Evolutionary conservation across 2,797 vertebrate species (phyloP).

Genomic region (Pagetopsis macropterus): DNA sequence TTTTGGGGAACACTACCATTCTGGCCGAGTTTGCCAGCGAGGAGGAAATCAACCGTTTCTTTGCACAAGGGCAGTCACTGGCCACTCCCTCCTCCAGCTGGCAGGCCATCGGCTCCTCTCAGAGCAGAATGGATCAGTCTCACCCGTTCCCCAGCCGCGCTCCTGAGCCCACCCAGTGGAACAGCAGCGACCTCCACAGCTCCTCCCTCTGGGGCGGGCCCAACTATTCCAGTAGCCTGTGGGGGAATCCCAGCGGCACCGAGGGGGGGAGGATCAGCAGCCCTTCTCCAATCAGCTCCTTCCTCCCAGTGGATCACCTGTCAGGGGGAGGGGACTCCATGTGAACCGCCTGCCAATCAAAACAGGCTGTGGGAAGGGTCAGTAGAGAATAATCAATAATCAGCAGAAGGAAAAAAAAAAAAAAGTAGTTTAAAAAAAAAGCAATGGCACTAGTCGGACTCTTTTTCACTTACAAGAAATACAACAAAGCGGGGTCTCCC

Average conservation of each 20-base stretch:
- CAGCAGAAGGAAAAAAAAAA: slow-evolving; percentile 75
- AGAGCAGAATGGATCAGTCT: slow-evolving; percentile 93
- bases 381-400: slow-evolving; percentile 79
- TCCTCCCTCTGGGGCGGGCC: slow-evolving; percentile 96
- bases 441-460: slow-evolving; percentile 93
- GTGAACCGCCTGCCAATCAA: slow-evolving; percentile 81
- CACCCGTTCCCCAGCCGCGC: slow-evolving; percentile 92
- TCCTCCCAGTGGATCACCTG: slow-evolving; percentile 98
- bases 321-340: slow-evolving; percentile 94
- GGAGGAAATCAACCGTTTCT: slow-evolving; percentile 99
- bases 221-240: slow-evolving; percentile 98
- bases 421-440: slow-evolving; percentile 67
- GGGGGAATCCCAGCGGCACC: slow-evolving; percentile 90
- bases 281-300: slow-evolving; percentile 94
- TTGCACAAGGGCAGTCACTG: slow-evolving; percentile 99
- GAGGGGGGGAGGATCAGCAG: slow-evolving; percentile 91
- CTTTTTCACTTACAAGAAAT: slow-evolving; percentile 89
- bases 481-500: slow-evolving; percentile 86
- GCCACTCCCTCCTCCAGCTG: slow-evolving; percentile 92
- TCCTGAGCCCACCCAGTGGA: slow-evolving; percentile 95
- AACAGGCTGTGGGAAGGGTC: slow-evolving; percentile 65
- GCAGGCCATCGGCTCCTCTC: slow-evolving; percentile 93
- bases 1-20: slow-evolving; percentile 99
- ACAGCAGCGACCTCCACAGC: slow-evolving; percentile 93
- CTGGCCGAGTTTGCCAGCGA: slow-evolving; percentile 99